phyloP scores from a whole-genome alignment of 2,888 invertebrate genomes.

The Dasypogon diadema region DNA sequence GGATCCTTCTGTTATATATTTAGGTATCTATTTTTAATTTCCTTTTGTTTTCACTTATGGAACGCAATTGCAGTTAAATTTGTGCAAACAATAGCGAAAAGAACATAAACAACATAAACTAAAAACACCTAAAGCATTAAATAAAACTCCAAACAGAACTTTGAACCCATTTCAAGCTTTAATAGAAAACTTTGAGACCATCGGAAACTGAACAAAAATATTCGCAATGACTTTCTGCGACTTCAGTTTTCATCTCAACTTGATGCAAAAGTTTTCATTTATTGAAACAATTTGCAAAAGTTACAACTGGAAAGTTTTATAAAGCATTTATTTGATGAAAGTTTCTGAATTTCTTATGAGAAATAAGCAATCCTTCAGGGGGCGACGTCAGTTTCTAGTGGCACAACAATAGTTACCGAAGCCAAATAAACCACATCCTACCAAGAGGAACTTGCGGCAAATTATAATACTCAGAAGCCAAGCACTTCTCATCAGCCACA shows the following conservation, averaged over 20 bases:
- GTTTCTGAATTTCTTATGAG: not conserved
- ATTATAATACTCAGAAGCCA: not conserved
- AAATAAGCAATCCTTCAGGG: not conserved
- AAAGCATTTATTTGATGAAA: not conserved
- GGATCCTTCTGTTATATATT: too few species aligned
- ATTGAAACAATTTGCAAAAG: not conserved
- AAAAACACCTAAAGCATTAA: too few species aligned
- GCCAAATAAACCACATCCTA: not conserved
- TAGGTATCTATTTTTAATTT: too few species aligned
- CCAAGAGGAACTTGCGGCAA: not conserved
- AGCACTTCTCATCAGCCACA: not conserved
- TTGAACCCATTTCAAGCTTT: too few species aligned
- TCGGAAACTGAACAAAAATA: not conserved
- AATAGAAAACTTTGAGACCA: too few species aligned
- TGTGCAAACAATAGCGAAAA: too few species aligned
- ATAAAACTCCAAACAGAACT: too few species aligned
- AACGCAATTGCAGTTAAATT: too few species aligned
- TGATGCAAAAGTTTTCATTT: not conserved
- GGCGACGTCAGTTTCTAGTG: not conserved
- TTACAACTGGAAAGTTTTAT: not conserved
- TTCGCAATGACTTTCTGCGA: not conserved
- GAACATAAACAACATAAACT: too few species aligned
- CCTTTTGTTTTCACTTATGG: too few species aligned
- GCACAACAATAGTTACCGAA: not conserved
- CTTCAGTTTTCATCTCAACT: not conserved